These are phyloP conservation scores for Dicranocentrus wangi DNA, from an alignment of 2,888 invertebrate species.

Conservation along the genomic window DNA sequence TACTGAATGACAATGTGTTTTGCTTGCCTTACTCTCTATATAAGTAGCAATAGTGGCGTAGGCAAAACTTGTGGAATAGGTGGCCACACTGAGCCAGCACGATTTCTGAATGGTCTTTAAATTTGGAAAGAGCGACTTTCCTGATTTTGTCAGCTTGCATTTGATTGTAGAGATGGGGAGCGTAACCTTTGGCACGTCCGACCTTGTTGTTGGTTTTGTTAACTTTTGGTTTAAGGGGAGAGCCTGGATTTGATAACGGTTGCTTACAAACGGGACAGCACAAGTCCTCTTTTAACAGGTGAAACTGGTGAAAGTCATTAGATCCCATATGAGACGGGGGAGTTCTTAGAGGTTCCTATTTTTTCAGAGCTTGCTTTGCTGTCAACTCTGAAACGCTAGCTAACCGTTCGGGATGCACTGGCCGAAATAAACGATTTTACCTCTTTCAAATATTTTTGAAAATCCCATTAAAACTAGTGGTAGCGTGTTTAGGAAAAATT, in stretches of 20 bases:
- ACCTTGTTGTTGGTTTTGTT: slow-evolving; percentile 13
- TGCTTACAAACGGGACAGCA: slow-evolving; percentile 62
- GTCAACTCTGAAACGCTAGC: slow-evolving; percentile 12
- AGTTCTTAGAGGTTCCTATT: background rate
- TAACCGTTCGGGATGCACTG: slow-evolving; percentile 47
- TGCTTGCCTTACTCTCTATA: slow-evolving; percentile 45
- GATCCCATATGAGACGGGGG: slow-evolving; percentile 43
- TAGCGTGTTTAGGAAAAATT: background rate
- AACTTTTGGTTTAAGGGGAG: slow-evolving; percentile 25
- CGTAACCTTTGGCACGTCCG: slow-evolving; percentile 29
- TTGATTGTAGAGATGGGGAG: slow-evolving; percentile 10
- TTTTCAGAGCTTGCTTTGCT: slow-evolving; percentile 13
- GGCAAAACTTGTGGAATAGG: slow-evolving; percentile 61
- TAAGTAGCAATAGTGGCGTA: slow-evolving; percentile 58
- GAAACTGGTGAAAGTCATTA: no score
- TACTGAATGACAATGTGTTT: background rate
- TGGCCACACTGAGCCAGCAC: slow-evolving; percentile 64
- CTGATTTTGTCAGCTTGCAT: slow-evolving; percentile 1
- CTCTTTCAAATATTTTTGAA: slow-evolving; percentile 11
- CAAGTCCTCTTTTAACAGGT: slow-evolving; percentile 51
- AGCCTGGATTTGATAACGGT: slow-evolving; percentile 50
- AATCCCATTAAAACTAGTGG: slow-evolving; percentile 45
- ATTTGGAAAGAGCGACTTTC: slow-evolving; percentile 18
- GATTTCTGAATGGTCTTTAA: slow-evolving; percentile 46
- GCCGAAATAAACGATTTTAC: background rate